Percentiles rank a stretch among this genome's conserved stretches.
Conservation (phyloP, 1,140 invertebrate genomes). For the Aphidius ervi region DNA sequence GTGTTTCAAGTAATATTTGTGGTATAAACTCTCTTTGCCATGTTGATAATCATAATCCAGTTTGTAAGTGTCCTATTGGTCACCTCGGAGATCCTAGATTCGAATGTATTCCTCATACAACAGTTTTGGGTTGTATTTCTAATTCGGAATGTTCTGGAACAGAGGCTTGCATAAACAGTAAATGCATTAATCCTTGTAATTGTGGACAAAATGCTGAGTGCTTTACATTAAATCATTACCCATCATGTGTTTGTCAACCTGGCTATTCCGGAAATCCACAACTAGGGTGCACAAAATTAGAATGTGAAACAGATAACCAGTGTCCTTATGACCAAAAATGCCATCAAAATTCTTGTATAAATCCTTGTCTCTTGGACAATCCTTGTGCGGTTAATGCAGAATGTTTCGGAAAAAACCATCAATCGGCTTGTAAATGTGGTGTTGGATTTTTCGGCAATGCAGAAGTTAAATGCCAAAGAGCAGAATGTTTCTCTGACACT, state of each 20-base stretch:
- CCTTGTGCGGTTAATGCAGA: slow-evolving; percentile 78
- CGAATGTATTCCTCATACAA: slow-evolving; percentile 67
- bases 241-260: slow-evolving; percentile 71
- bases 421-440: slow-evolving; percentile 71
- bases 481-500: slow-evolving; percentile 72
- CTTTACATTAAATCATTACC: slow-evolving; percentile 73
- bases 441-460: slow-evolving; percentile 72
- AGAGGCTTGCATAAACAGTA: slow-evolving; percentile 74
- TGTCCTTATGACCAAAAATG: slow-evolving; percentile 74
- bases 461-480: slow-evolving; percentile 69
- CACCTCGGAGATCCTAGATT: slow-evolving; percentile 70
- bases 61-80: slow-evolving; percentile 75
- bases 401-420: slow-evolving; percentile 73
- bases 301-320: slow-evolving; percentile 76
- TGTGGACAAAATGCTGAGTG: slow-evolving; percentile 81
- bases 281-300: slow-evolving; percentile 71
- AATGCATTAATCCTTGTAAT: slow-evolving; percentile 77
- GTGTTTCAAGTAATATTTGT: slow-evolving; percentile 63
- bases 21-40: slow-evolving; percentile 74
- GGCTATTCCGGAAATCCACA: slow-evolving; percentile 82
- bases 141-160: slow-evolving; percentile 74
- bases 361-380: slow-evolving; percentile 71
- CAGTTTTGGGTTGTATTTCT: slow-evolving; percentile 65
- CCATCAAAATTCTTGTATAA: slow-evolving; percentile 75
- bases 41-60: slow-evolving; percentile 66